A percentile compares a stretch with the other conserved stretches of the same genome.
Conservation (phyloP, 2,113 vertebrate genomes). For the Nothoprocta pentlandii region DNA sequence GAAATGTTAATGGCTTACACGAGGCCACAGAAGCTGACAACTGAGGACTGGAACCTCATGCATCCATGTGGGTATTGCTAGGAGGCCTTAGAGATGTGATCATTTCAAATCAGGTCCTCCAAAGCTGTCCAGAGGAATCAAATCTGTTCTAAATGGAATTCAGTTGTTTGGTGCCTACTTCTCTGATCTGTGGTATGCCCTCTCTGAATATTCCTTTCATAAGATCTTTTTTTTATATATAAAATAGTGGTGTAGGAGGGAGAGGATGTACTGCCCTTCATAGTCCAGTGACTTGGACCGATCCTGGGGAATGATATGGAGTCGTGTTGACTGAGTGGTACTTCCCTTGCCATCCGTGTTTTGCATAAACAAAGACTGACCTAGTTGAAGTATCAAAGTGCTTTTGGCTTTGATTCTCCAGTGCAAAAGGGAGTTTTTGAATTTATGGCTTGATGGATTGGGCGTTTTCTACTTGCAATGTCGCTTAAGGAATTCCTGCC, state of each 20-base stretch:
- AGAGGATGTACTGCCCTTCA: neutral
- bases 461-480: neutral
- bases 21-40: neutral
- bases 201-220: neutral
- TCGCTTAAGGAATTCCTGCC: neutral
- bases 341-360: conserved; percentile 51
- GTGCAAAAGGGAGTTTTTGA: neutral
- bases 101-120: neutral
- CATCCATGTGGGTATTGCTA: neutral
- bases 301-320: neutral
- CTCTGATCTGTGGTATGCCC: neutral
- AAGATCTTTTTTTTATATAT: neutral
- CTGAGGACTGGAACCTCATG: neutral
- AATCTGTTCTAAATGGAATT: neutral
- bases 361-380: conserved; percentile 69
- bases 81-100: neutral
- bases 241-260: neutral
- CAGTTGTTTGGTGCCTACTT: neutral
- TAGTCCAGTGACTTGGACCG: neutral
- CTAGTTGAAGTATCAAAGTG: conserved; percentile 58
- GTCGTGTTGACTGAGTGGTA: conserved; percentile 11
- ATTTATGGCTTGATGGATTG: neutral
- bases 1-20: neutral
- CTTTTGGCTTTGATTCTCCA: conserved; percentile 46
- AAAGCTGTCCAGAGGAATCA: fast-evolving